phyloP scores from a whole-genome alignment of 2,113 vertebrate genomes.

The Heteronetta atricapilla region DNA sequence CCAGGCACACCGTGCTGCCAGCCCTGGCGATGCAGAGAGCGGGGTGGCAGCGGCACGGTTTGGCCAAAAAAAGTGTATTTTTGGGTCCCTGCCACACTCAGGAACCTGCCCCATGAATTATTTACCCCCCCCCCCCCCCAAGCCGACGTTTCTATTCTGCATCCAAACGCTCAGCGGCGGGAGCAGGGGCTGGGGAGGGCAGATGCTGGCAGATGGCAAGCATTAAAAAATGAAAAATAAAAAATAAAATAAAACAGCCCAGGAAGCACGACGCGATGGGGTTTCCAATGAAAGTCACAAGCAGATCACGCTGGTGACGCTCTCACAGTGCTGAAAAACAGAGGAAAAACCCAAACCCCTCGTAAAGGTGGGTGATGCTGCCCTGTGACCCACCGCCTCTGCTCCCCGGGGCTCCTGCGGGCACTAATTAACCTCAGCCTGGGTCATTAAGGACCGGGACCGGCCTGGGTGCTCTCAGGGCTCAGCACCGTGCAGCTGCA shows the following conservation, averaged over 20 bases:
- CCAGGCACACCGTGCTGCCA: too few species aligned
- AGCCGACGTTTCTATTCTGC: not conserved
- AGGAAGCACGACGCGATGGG: accelerated
- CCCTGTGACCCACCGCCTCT: not conserved
- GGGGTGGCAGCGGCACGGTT: too few species aligned
- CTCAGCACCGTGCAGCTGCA: not conserved
- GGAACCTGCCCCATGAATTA: not conserved
- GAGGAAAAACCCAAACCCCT: not conserved
- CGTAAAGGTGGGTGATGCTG: accelerated
- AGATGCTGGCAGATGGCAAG: not conserved
- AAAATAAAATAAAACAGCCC: not conserved
- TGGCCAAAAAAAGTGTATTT: too few species aligned
- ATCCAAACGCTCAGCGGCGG: accelerated
- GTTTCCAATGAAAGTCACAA: not conserved
- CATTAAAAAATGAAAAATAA: too few species aligned
- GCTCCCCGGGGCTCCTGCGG: not conserved
- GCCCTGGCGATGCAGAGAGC: too few species aligned
- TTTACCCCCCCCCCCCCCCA: not conserved
- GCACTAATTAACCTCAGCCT: accelerated
- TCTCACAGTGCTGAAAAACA: accelerated
- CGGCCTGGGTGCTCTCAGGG: not conserved
- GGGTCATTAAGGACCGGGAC: not conserved
- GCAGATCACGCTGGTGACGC: not conserved
- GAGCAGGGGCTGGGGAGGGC: not conserved
- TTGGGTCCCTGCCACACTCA: not conserved